A percentile compares a stretch with the other conserved stretches of the same genome.
These are phyloP conservation scores for Batillaria attramentaria DNA, from an alignment of 1,140 invertebrate genomes.

Conservation along the genomic window DNA sequence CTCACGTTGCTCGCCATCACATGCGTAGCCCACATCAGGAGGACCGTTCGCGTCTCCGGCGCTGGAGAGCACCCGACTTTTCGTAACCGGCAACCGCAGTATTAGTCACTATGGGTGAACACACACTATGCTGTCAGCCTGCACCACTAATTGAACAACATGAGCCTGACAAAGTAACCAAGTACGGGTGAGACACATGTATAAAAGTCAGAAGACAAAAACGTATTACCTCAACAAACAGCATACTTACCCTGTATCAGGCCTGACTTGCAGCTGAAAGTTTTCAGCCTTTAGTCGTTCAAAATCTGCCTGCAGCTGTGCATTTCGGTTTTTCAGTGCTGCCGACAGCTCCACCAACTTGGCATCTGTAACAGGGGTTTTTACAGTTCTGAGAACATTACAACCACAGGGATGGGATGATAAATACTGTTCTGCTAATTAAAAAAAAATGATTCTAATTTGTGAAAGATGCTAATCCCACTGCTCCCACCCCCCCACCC, in stretches of 20 bases:
- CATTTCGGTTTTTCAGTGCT: conserved; percentile 84
- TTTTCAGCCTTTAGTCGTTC: conserved; percentile 83
- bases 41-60: no score
- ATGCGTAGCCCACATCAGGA: no score
- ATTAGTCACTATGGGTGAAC: neutral
- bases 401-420: neutral
- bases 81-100: no score
- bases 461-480: no score
- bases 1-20: no score
- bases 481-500: no score
- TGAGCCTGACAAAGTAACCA: neutral
- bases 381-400: neutral
- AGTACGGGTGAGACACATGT: neutral
- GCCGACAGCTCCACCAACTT: conserved; percentile 87
- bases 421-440: no score
- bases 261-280: conserved; percentile 65
- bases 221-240: neutral
- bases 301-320: conserved; percentile 87
- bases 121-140: neutral
- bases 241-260: conserved; percentile 54
- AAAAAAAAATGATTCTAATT: no score
- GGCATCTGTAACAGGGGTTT: conserved; percentile 79
- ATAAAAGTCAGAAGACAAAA: neutral
- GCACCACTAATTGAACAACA: neutral
- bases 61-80: no score